Conservation (phyloP, 2,113 vertebrate genomes). For the Pionites leucogaster region DNA sequence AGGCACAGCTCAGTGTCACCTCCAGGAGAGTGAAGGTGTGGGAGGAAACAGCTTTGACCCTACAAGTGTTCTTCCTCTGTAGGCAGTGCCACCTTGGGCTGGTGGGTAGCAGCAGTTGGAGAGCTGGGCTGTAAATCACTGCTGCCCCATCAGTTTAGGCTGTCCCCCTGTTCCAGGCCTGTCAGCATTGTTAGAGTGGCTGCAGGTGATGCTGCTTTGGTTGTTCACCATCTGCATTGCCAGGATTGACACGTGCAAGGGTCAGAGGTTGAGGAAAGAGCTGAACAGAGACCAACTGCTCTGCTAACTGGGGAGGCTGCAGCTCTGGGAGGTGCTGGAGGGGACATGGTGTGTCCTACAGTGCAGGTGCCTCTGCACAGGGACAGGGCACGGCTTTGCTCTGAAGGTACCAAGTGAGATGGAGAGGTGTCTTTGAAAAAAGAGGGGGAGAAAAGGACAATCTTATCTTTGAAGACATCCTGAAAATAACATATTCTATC, state of each 20-base stretch:
- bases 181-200: background rate
- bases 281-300: background rate
- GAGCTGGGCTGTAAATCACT: background rate
- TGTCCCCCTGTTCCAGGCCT: background rate
- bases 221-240: background rate
- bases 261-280: background rate
- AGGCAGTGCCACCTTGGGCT: background rate
- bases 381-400: background rate
- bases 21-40: background rate
- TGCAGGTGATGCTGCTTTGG: background rate
- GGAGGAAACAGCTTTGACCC: background rate
- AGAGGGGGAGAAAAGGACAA: background rate
- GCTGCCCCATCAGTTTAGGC: accelerated
- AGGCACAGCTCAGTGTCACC: background rate
- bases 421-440: background rate
- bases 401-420: background rate
- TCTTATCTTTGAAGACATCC: background rate
- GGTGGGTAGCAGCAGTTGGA: background rate
- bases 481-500: background rate
- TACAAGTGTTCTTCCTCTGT: accelerated
- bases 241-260: background rate
- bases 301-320: too few relatives aligned
- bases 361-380: background rate
- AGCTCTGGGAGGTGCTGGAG: background rate
- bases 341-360: accelerated